Evolutionary conservation across 2,113 vertebrate genomes (phyloP).

Genomic region (Trogon surrucura): DNA sequence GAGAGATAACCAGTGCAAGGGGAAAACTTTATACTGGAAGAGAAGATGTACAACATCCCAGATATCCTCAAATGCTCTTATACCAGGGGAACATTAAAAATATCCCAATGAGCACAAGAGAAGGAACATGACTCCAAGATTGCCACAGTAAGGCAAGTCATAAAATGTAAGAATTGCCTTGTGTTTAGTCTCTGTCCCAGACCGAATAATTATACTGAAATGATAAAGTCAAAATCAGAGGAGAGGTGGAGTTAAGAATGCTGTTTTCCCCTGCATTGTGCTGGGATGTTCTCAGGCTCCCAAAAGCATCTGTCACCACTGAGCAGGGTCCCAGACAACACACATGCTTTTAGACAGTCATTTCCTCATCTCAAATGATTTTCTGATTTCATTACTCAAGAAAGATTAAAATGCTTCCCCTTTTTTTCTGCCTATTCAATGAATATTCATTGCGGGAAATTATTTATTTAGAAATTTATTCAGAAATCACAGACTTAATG

Average conservation of each 20-base stretch:
- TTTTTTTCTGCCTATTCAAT: neutral
- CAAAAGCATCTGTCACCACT: neutral
- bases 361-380: slow-evolving; percentile 58
- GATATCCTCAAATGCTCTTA: neutral
- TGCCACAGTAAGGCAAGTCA: slow-evolving; percentile 40
- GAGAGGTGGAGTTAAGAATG: slow-evolving; percentile 48
- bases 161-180: slow-evolving; percentile 57
- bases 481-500: slow-evolving; percentile 20
- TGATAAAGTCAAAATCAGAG: slow-evolving; percentile 50
- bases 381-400: slow-evolving; percentile 50
- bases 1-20: neutral
- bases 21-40: neutral
- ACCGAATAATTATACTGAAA: slow-evolving; percentile 68
- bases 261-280: neutral
- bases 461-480: slow-evolving; percentile 44
- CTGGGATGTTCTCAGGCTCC: neutral
- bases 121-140: slow-evolving; percentile 28
- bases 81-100: neutral
- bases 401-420: neutral
- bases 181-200: slow-evolving; percentile 59
- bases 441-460: neutral
- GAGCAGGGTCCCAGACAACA: neutral
- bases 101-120: neutral
- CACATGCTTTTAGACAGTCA: slow-evolving; percentile 1
- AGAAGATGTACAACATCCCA: neutral